Base-by-base conservation (phyloP, 2,888 invertebrate genomes). In the Agrochola macilenta region DNA sequence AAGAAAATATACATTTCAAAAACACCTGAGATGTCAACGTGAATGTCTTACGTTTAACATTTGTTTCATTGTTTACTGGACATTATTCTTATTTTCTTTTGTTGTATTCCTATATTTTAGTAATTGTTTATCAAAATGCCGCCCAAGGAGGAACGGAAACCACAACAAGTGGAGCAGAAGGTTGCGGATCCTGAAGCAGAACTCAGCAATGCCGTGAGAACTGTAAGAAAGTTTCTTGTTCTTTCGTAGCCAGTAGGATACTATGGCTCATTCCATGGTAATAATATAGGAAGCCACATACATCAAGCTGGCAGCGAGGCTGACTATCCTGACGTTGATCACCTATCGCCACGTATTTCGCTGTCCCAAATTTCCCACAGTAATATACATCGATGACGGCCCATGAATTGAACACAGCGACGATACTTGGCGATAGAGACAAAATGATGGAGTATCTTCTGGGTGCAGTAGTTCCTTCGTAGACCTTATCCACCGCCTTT, bases 191-290 rank as follows among this genome's bases (percentile, higher is more conserved):
- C 95, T 0, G 96, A 96, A 83, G 95, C 95, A 0, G 96, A 96
- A 74, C 93, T 96, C 26, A 96, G 95, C 92, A 96, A 95, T 94
- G 96, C 93, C 3, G 94, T 95, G 78, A 88, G 95, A 83, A 95
- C 89, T 88, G 96, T 96, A 92, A 92, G 89, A 5, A 39, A 17
- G 30, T 20, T n/a, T 49, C 17, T 5, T 23, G 26, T 66, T 26
- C 35, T 66, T 63, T 5, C 0, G 1, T 20, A 58, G 17, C 35
- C 4, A 64, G 17, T 26, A 60, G 26, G 14, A 35, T 20, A 17
- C 58, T 26, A 17, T 14, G 7, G 17, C 9, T 46, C 4, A 54
- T 46, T 4, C 30, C 1, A 3, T 68, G 35, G 20, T 43, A 0
- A 23, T 54, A 30, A 66, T 49, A 12, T 26, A 64, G 20, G 30